A percentile compares a stretch with the other conserved stretches of the same genome.
These are phyloP conservation scores for Cryptotis parvus DNA, from an alignment of 2,113 vertebrate genomes.

Conservation along the genomic window DNA sequence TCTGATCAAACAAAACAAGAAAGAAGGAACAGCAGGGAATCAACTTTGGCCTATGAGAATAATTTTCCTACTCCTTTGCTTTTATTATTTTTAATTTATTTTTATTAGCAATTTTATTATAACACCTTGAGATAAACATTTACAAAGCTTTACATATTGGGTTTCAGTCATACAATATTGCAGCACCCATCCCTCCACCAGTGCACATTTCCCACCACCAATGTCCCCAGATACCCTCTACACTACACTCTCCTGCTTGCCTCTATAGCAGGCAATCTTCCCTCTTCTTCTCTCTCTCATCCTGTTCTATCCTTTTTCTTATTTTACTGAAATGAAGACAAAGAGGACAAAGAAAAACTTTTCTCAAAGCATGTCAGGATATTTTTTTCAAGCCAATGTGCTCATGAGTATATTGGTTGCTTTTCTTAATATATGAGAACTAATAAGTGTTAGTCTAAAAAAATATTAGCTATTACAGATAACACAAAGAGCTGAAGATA, in stretches of 20 bases:
- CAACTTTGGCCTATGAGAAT: background rate
- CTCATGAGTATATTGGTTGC: background rate
- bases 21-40: background rate
- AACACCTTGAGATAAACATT: too few relatives aligned
- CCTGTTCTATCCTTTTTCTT: background rate
- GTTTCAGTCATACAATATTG: too few relatives aligned
- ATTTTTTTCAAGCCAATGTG: background rate
- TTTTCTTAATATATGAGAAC: background rate
- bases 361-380: background rate
- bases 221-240: too few relatives aligned
- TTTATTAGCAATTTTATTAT: too few relatives aligned
- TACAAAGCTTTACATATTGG: too few relatives aligned
- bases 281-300: too few relatives aligned
- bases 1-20: background rate
- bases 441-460: background rate
- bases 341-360: background rate
- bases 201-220: too few relatives aligned
- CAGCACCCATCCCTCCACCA: too few relatives aligned
- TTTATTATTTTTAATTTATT: too few relatives aligned
- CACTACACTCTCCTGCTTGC: too few relatives aligned
- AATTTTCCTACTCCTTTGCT: background rate
- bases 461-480: background rate
- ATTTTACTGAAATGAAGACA: background rate
- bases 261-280: too few relatives aligned
- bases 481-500: background rate